A percentile compares a stretch with the other conserved stretches of the same genome.
Evolutionary conservation across 2,888 invertebrate species (phyloP).

Genomic region (Tholera decimalis): DNA sequence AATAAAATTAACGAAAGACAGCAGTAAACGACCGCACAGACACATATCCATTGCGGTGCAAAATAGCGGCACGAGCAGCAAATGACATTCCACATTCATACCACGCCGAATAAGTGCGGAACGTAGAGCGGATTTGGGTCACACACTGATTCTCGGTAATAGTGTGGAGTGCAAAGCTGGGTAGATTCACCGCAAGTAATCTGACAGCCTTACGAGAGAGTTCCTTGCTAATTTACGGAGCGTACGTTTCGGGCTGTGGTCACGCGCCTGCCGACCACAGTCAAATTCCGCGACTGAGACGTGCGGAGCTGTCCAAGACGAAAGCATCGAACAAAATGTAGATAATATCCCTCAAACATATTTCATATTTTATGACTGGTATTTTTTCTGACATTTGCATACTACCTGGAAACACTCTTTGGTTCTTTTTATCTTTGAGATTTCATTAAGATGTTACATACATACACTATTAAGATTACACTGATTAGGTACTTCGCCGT

Average conservation of each 20-base stretch:
- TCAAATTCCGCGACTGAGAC: constrained; percentile 82
- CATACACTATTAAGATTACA: constrained; percentile 6
- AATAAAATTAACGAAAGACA: constrained; percentile 80
- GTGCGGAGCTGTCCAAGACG: constrained; percentile 45
- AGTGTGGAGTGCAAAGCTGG: constrained; percentile 77
- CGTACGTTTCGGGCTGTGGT: constrained; percentile 86
- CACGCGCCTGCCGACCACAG: constrained; percentile 82
- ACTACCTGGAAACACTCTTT: background rate
- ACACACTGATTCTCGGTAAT: constrained; percentile 86
- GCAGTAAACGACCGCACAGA: constrained; percentile 77
- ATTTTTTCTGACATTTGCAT: background rate
- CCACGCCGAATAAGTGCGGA: constrained; percentile 82
- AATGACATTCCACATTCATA: constrained; percentile 85
- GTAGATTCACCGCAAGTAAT: constrained; percentile 86
- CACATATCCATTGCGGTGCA: constrained; percentile 81
- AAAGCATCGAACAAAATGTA: constrained; percentile 16
- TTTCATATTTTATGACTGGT: no score
- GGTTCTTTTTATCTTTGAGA: constrained; percentile 12
- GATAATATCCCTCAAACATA: no score
- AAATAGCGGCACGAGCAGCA: constrained; percentile 81
- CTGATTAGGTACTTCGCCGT: constrained; percentile 24
- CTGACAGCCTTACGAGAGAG: constrained; percentile 79
- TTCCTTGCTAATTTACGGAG: constrained; percentile 85
- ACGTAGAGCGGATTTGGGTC: constrained; percentile 83
- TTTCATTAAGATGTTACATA: constrained; percentile 18